phyloP scores from a whole-genome alignment of 2,797 vertebrate species.

The Diceros bicornis region DNA sequence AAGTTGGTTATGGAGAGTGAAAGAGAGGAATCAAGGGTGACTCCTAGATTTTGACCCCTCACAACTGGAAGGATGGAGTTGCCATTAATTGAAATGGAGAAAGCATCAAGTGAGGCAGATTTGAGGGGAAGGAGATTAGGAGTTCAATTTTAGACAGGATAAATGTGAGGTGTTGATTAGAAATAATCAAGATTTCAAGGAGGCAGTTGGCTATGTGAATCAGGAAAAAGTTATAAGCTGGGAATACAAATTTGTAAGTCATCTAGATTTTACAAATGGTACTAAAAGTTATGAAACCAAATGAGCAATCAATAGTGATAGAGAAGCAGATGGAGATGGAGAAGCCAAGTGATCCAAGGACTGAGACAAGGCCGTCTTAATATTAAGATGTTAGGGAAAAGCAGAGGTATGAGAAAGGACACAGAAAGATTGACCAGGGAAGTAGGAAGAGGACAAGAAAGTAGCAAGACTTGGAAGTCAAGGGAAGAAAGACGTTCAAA shows the following conservation, averaged over 20 bases:
- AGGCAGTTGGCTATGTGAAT: not conserved
- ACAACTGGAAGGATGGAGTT: not conserved
- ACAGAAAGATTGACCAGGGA: not conserved
- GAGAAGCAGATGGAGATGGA: not conserved
- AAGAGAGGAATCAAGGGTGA: not conserved
- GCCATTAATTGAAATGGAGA: not conserved
- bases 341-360: not conserved
- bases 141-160: not conserved
- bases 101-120: not conserved
- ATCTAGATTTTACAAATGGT: not conserved
- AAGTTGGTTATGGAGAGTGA: not conserved
- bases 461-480: not conserved
- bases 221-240: not conserved
- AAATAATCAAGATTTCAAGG: not conserved
- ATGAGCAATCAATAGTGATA: not conserved
- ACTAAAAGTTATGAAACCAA: not conserved
- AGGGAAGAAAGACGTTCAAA: not conserved
- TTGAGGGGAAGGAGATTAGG: not conserved
- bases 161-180: not conserved
- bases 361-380: not conserved
- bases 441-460: not conserved
- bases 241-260: not conserved
- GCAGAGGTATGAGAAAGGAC: not conserved
- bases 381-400: not conserved
- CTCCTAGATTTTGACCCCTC: not conserved